Base-by-base conservation (phyloP, 2,888 invertebrate species). In the Drosophila suboccidentalis region DNA sequence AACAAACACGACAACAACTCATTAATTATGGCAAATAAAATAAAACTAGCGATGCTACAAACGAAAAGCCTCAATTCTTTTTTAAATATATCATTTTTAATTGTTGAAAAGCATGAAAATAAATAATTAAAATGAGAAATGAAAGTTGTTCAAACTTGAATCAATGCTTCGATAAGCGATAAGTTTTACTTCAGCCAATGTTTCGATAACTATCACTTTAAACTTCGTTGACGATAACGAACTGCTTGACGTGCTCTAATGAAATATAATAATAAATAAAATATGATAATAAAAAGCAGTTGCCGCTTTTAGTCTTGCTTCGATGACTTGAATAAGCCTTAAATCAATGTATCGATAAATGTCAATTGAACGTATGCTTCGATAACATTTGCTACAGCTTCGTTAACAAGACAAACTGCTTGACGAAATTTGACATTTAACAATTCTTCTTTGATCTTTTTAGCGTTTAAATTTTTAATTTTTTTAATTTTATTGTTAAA, bases 1-100 rank as follows among this genome's bases (percentile, higher is more conserved):
- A 71, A 82, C 58, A 73, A 71, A 78, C 75, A 57, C 51, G 79
- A 78, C 72, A 78, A 73, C 75, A 76, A 59, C 60, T 59, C 72
- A 76, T 76, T 76, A 75, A 76, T 78, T 73, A 69, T 67, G 66
- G 49, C 72, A 65, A 44, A 68, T 63, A 63, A 65, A 44, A 68
- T 51, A 63, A 71, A 75, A 68, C 60, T 43, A 62, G 66, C 50
- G 58, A 50, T 59, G 51, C 15, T 22, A 38, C 22, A n/a, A 54
- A 39, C 32, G 13, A 26, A 51, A 38, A 38, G 8, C 0, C 5
- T n/a, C 15, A 17, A 4, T 34, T 34, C n/a, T 34, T 9, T 41
- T 41, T 54, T 41, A 44, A 54, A 54, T 22, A 36, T 8, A 5
- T 22, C 22, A 1, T 22, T 22, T 46, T 44, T 57, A 15, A 46